Conservation (phyloP, 2,113 vertebrate species). For the Stomatorhinus ivindoensis region DNA sequence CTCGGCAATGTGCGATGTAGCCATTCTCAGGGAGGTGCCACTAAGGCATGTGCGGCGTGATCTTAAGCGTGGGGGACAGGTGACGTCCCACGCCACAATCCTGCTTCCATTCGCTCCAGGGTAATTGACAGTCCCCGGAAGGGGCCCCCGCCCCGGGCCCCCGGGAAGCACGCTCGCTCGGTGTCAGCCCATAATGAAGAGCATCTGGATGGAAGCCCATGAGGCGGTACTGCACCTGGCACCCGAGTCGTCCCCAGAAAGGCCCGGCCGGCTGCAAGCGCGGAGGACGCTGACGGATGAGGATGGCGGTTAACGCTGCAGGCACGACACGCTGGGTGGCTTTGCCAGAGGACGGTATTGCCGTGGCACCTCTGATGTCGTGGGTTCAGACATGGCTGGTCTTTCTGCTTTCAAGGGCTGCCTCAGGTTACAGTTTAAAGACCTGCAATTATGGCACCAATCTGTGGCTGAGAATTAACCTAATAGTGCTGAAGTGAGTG, state of each 20-base stretch:
- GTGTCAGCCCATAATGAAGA: not conserved
- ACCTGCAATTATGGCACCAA: not conserved
- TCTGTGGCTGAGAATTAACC: not conserved
- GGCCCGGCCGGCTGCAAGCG: not conserved
- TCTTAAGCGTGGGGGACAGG: slow-evolving; percentile 29
- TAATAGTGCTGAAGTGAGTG: not conserved
- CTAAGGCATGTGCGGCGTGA: not conserved
- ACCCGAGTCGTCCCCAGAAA: not conserved
- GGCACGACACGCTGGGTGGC: not conserved
- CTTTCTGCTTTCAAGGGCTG: not conserved
- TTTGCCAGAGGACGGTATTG: not conserved
- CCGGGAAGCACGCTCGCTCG: not conserved
- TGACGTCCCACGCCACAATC: slow-evolving; percentile 30
- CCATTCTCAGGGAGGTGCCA: not conserved
- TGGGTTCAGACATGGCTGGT: not conserved
- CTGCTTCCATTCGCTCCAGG: slow-evolving; percentile 25
- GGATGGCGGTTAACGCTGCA: not conserved
- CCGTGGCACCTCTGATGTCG: not conserved
- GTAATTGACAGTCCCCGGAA: slow-evolving; percentile 39
- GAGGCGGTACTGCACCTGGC: not conserved
- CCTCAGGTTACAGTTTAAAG: not conserved
- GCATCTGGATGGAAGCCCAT: not conserved
- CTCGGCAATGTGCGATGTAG: not conserved
- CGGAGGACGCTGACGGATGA: not conserved
- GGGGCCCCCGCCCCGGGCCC: slow-evolving; percentile 1